phyloP scores from a whole-genome alignment of 1,140 invertebrate species.

The Calephelis nemesis region DNA sequence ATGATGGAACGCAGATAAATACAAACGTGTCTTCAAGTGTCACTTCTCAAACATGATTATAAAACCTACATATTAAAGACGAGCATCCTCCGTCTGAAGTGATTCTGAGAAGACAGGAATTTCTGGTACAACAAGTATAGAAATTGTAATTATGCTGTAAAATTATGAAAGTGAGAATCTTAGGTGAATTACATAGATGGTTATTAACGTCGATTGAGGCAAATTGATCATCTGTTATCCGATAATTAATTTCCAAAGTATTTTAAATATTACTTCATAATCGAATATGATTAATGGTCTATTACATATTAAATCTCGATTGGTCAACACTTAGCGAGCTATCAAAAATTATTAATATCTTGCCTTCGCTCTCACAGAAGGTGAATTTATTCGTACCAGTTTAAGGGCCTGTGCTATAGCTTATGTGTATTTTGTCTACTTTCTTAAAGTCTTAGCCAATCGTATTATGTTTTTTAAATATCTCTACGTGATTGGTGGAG shows the following conservation, averaged over 20 bases:
- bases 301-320: slow-evolving; percentile 8
- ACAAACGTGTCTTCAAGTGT: not conserved
- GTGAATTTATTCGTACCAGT: not conserved
- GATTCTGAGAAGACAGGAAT: slow-evolving; percentile 4
- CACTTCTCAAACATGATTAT: slow-evolving; percentile 10
- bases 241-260: slow-evolving; percentile 38
- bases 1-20: not conserved
- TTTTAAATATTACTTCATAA: slow-evolving; percentile 5
- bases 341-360: not conserved
- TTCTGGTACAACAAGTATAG: slow-evolving; percentile 21
- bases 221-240: slow-evolving; percentile 44
- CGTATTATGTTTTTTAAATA: too few relatives aligned
- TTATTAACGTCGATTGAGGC: slow-evolving; percentile 47
- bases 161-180: slow-evolving; percentile 43
- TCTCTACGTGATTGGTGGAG: too few relatives aligned
- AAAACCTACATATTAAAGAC: slow-evolving; percentile 13
- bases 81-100: not conserved
- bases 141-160: slow-evolving; percentile 26
- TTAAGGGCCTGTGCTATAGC: not conserved
- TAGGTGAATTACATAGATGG: slow-evolving; percentile 39
- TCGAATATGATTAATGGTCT: slow-evolving; percentile 6
- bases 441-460: too few relatives aligned
- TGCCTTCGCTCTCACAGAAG: not conserved
- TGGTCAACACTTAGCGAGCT: slow-evolving; percentile 1
- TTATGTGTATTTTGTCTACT: too few relatives aligned